Evolutionary conservation across 1,140 invertebrate genomes (phyloP).

Genomic region (Neodiprion virginianus): DNA sequence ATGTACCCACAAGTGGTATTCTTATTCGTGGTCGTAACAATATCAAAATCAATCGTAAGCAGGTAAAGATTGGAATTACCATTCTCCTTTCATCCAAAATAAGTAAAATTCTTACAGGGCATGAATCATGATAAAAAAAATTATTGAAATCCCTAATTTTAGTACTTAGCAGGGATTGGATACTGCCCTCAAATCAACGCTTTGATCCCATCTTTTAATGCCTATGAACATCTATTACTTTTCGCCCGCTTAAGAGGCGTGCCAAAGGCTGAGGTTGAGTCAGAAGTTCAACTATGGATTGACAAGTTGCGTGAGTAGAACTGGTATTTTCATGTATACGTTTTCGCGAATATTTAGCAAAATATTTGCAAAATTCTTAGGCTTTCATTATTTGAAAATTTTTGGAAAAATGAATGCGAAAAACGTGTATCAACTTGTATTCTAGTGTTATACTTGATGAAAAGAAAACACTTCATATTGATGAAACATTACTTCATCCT

Average conservation of each 20-base stretch:
- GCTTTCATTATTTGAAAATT: neutral
- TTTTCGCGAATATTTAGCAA: too few species aligned
- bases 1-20: slow-evolving; percentile 68
- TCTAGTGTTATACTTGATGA: too few species aligned
- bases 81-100: neutral
- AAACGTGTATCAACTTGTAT: neutral
- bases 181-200: slow-evolving; percentile 80
- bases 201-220: slow-evolving; percentile 72
- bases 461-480: too few species aligned
- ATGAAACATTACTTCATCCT: neutral
- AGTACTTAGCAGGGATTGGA: slow-evolving; percentile 67
- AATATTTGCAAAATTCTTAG: too few species aligned
- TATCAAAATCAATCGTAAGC: slow-evolving; percentile 56
- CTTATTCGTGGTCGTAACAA: slow-evolving; percentile 54
- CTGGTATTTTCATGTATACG: too few species aligned
- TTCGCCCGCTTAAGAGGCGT: slow-evolving; percentile 74
- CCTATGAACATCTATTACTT: slow-evolving; percentile 71
- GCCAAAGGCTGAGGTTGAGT: slow-evolving; percentile 59
- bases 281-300: slow-evolving; percentile 62
- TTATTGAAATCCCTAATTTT: slow-evolving; percentile 22
- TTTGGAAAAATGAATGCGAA: neutral
- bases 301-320: slow-evolving; percentile 55
- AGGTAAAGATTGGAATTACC: slow-evolving; percentile 46
- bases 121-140: neutral
- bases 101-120: neutral